Evolutionary conservation across 2,797 vertebrate genomes (phyloP).

Genomic region (Harpagifer antarcticus): DNA sequence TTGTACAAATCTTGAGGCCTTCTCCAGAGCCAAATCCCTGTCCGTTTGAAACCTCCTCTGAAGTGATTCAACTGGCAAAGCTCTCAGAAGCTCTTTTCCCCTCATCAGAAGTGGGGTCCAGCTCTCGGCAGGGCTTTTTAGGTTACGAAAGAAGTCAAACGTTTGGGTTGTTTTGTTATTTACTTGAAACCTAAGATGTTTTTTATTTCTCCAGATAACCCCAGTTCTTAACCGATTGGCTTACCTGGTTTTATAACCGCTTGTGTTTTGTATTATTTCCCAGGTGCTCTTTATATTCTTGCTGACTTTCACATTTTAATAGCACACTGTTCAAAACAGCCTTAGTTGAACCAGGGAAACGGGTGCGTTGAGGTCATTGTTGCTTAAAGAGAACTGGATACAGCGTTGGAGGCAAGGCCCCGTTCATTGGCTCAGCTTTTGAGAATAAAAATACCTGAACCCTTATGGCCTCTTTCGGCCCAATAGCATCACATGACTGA

Average conservation of each 20-base stretch:
- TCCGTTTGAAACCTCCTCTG: conserved; percentile 39
- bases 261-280: conserved; percentile 28
- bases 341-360: not conserved
- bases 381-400: too few relatives aligned
- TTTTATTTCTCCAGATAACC: conserved; percentile 28
- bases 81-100: conserved; percentile 35
- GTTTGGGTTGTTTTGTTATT: conserved; percentile 28
- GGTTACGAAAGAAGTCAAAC: conserved; percentile 15
- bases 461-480: too few relatives aligned
- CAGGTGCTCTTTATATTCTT: conserved; percentile 15
- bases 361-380: not conserved
- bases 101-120: conserved; percentile 34
- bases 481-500: too few relatives aligned
- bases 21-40: conserved; percentile 47
- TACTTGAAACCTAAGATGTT: conserved; percentile 19
- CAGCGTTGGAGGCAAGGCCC: too few relatives aligned
- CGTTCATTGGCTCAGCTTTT: too few relatives aligned
- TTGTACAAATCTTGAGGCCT: conserved; percentile 51
- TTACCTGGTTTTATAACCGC: conserved; percentile 26
- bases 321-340: not conserved
- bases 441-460: too few relatives aligned
- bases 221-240: conserved; percentile 25
- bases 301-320: conserved; percentile 39
- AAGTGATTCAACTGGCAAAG: conserved; percentile 51
- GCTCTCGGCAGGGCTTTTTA: conserved; percentile 23